phyloP scores from a whole-genome alignment of 2,113 vertebrate species.

The Microcebus jonahi region DNA sequence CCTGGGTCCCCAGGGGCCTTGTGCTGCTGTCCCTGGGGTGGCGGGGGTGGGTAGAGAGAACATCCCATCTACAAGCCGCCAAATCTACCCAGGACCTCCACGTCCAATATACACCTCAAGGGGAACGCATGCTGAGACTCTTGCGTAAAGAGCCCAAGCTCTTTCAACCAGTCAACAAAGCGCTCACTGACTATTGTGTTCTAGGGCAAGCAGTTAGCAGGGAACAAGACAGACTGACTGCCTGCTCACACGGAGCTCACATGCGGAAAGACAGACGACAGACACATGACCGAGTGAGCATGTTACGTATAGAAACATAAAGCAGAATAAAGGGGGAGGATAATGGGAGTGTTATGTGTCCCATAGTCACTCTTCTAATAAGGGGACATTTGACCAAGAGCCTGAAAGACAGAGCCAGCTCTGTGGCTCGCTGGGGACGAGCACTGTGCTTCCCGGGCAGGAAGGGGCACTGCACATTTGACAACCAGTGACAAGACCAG shows the following conservation, averaged over 20 bases:
- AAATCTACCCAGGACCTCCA: not conserved
- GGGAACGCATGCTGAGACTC: not conserved
- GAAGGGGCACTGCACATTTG: not conserved
- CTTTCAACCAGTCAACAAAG: not conserved
- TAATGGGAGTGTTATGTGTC: not conserved
- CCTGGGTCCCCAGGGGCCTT: not conserved
- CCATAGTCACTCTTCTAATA: not conserved
- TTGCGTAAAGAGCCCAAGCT: not conserved
- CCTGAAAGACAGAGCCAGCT: not conserved
- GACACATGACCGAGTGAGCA: not conserved
- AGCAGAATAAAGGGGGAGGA: not conserved
- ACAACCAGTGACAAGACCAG: accelerated
- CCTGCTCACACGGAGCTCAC: not conserved
- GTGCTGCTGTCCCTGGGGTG: not conserved
- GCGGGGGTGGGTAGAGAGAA: not conserved
- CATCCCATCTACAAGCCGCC: not conserved
- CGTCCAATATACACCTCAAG: not conserved
- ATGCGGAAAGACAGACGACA: not conserved
- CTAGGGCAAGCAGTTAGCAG: not conserved
- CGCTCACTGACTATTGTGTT: too few species aligned
- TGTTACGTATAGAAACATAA: not conserved
- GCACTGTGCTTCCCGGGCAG: not conserved
- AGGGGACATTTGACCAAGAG: not conserved
- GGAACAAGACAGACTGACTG: not conserved
- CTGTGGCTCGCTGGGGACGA: not conserved